Conservation (phyloP, 23 tunicate genomes). For the Trididemnum clinides region DNA sequence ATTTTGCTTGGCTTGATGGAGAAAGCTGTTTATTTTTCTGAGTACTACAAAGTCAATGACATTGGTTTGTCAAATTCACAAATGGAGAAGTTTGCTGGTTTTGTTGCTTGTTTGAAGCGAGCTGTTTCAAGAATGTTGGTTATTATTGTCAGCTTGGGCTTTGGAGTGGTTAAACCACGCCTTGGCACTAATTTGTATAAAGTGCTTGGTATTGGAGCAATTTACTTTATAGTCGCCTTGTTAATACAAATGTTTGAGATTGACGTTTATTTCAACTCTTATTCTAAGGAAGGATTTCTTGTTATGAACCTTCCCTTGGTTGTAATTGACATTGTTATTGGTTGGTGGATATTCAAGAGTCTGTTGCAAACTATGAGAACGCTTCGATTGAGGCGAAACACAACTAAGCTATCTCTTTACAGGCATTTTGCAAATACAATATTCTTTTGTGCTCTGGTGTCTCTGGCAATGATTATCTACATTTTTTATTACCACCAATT, state of each 20-base stretch:
- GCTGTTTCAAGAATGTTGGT: slow-evolving; percentile 95
- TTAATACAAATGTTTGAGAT: slow-evolving; percentile 75
- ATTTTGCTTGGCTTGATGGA: slow-evolving; percentile 96
- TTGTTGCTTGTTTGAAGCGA: slow-evolving; percentile 84
- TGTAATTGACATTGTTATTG: slow-evolving; percentile 83
- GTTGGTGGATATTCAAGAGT: slow-evolving; percentile 96
- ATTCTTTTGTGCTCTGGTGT: slow-evolving; percentile 79
- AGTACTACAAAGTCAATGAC: slow-evolving; percentile 62
- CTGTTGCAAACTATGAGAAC: slow-evolving; percentile 97
- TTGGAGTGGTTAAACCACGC: slow-evolving; percentile 97
- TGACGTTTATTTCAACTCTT: slow-evolving; percentile 61
- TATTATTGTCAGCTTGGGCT: slow-evolving; percentile 92
- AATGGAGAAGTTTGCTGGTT: slow-evolving; percentile 89
- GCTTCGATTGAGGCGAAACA: slow-evolving; percentile 86
- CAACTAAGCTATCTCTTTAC: slow-evolving; percentile 79
- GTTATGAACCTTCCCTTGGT: slow-evolving; percentile 77
- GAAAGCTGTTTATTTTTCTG: slow-evolving; percentile 87
- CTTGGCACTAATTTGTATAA: slow-evolving; percentile 96
- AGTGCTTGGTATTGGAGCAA: slow-evolving; percentile 82
- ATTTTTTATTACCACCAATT: slow-evolving; percentile 16
- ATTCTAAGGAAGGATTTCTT: slow-evolving; percentile 27
- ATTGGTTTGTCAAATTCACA: slow-evolving; percentile 76
- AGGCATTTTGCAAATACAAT: slow-evolving; percentile 93
- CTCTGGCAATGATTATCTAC: slow-evolving; percentile 48
- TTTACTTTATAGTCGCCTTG: slow-evolving; percentile 87